Conservation (phyloP, 2,113 vertebrate genomes). For the Ammodytes dubius region DNA sequence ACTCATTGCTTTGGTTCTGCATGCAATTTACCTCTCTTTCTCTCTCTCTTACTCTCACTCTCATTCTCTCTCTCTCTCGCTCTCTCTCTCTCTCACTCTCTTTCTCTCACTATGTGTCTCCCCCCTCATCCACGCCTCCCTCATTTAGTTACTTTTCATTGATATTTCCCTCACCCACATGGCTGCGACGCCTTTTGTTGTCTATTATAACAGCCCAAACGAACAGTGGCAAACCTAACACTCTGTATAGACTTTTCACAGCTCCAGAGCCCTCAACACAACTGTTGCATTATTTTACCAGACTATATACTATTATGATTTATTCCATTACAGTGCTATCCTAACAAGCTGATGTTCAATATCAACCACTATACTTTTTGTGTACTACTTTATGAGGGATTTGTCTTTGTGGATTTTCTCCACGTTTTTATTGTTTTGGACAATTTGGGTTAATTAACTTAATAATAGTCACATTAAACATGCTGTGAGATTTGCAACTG, state of each 20-base stretch:
- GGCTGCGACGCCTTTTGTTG: conserved; percentile 8
- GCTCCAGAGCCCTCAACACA: not conserved
- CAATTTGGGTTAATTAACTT: too few relatives aligned
- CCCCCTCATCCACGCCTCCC: conserved; percentile 4
- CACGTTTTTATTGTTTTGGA: not conserved
- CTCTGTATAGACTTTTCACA: conserved; percentile 14
- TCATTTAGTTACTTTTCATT: conserved; percentile 58
- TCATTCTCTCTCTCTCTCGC: not conserved
- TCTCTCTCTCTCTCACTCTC: not conserved
- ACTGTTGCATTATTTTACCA: conserved; percentile 14
- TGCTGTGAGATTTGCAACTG: too few relatives aligned
- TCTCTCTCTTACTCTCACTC: not conserved
- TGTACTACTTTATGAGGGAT: not conserved
- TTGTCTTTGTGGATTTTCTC: not conserved
- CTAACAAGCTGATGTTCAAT: not conserved
- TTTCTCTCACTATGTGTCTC: not conserved
- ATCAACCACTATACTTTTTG: not conserved
- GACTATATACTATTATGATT: not conserved
- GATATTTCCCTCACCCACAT: conserved; percentile 42
- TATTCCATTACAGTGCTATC: not conserved
- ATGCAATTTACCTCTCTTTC: conserved; percentile 10
- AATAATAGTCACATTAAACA: too few relatives aligned
- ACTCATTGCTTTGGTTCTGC: conserved; percentile 56
- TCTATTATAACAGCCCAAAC: not conserved
- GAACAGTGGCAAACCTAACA: not conserved